Percentiles rank a stretch among this genome's conserved stretches.
These are phyloP conservation scores for Drosophila sp. DNA, from an alignment of 1,140 invertebrate genomes.

Conservation along the genomic window DNA sequence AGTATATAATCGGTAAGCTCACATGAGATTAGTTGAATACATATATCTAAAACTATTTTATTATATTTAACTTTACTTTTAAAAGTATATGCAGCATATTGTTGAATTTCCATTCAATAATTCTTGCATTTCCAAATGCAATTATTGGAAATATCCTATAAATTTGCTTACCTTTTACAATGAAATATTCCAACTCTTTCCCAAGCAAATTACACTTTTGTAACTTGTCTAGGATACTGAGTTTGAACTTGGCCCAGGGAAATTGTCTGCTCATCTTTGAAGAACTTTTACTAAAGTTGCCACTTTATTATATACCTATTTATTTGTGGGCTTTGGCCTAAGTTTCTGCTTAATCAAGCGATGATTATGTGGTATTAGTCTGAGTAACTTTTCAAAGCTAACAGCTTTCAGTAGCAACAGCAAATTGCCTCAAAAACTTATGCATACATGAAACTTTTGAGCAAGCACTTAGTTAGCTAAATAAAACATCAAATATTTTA, in stretches of 20 bases:
- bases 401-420: slow-evolving; percentile 6
- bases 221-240: slow-evolving; percentile 9
- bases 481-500: slow-evolving; percentile 20
- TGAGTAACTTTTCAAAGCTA: slow-evolving; percentile 24
- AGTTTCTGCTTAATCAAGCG: slow-evolving; percentile 34
- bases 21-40: too few relatives aligned
- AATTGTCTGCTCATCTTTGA: slow-evolving; percentile 8
- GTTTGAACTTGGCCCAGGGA: slow-evolving; percentile 7
- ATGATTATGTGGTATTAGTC: slow-evolving; percentile 36
- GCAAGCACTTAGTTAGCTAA: slow-evolving; percentile 38
- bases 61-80: background rate
- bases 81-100: too few relatives aligned
- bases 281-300: slow-evolving; percentile 4
- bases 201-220: slow-evolving; percentile 1
- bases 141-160: too few relatives aligned
- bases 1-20: background rate
- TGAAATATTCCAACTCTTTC: background rate
- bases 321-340: slow-evolving; percentile 13
- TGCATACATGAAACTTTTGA: slow-evolving; percentile 9
- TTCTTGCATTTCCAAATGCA: too few relatives aligned
- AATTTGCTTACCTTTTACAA: too few relatives aligned
- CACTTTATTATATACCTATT: slow-evolving; percentile 16
- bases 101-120: too few relatives aligned
- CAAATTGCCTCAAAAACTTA: slow-evolving; percentile 12
- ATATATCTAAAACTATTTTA: too few relatives aligned